Conservation (phyloP, 2,113 vertebrate genomes). For the Siniperca knerii region DNA sequence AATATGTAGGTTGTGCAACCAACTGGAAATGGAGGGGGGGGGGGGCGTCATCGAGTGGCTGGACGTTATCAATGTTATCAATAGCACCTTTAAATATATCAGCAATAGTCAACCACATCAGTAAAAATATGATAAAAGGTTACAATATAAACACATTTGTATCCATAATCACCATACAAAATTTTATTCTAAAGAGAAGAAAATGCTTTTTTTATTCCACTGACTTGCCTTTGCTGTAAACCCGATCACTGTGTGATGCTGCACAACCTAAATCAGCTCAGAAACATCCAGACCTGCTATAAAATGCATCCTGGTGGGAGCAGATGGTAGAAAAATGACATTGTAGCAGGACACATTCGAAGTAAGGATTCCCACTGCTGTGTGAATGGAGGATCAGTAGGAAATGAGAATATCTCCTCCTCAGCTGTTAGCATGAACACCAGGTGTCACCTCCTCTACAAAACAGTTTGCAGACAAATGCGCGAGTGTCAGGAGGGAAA, state of each 20-base stretch:
- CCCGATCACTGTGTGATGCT: constrained; percentile 7
- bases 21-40: too few species aligned
- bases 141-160: neutral
- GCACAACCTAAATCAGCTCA: neutral
- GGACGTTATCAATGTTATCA: too few species aligned
- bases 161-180: neutral
- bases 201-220: neutral
- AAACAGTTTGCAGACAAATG: constrained; percentile 9
- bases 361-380: constrained; percentile 37
- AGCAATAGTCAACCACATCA: neutral
- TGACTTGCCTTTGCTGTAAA: neutral
- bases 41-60: too few species aligned
- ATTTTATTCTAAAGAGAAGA: neutral
- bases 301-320: constrained; percentile 36
- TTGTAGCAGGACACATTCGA: constrained; percentile 13
- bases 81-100: neutral
- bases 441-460: constrained; percentile 23
- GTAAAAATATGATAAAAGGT: neutral
- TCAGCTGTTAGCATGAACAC: constrained; percentile 31
- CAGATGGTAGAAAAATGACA: constrained; percentile 50
- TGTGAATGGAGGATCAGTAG: constrained; percentile 31
- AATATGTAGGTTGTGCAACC: too few species aligned
- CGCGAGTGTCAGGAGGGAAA: neutral
- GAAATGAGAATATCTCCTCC: constrained; percentile 27
- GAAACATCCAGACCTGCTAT: constrained; percentile 2